Evolutionary conservation across 2,888 invertebrate species (phyloP), one percentile per base, ranked within the genome.

Genomic region (Tubiluchus corallicola): DNA sequence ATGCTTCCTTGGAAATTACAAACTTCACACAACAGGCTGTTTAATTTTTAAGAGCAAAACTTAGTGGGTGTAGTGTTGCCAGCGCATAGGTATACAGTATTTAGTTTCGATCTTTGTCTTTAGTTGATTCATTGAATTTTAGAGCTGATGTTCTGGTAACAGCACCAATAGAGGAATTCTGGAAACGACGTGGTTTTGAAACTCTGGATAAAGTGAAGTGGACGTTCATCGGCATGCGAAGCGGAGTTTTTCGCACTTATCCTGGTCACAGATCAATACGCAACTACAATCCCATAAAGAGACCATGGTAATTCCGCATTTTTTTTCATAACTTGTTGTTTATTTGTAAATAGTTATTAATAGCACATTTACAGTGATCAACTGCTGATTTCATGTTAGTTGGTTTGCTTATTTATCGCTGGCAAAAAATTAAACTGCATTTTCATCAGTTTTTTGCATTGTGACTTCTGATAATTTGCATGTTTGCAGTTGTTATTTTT

Each of bases 141-240:
- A 63, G 64, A 42, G 63, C 65, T 40, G 62, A 65, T 55, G 64
- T 64, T 3, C 51, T 64, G 40, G 62, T 65, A 37, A 61, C 61
- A 16, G 60, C 63, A 50, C 62, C 64, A 4, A 62, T 65, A 17
- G 63, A 65, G 49, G 55, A 57, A 20, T 53, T 61, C 20, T 65
- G 65, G 65, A 55, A 55, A 43, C 51, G 45, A 1, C 52, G 64
- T 20, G 50, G 56, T 20, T 61, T 63, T 55, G 63, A 64, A 39
- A 63, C 61, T 3, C 49, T 65, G 13, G 57, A 60, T 42, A 61
- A 65, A 50, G 59, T 65, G 9, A 64, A 62, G 49, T 64, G 64
- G 64, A 64, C 63, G 2, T 65, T 64, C 51, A 62, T 65, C 38
- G 65, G 65, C 2, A 55, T 65, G 49, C 49, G 65, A n/a, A 63